Evolutionary conservation across 1,140 invertebrate genomes (phyloP).

Genomic region (Caenorhabditis remanei): DNA sequence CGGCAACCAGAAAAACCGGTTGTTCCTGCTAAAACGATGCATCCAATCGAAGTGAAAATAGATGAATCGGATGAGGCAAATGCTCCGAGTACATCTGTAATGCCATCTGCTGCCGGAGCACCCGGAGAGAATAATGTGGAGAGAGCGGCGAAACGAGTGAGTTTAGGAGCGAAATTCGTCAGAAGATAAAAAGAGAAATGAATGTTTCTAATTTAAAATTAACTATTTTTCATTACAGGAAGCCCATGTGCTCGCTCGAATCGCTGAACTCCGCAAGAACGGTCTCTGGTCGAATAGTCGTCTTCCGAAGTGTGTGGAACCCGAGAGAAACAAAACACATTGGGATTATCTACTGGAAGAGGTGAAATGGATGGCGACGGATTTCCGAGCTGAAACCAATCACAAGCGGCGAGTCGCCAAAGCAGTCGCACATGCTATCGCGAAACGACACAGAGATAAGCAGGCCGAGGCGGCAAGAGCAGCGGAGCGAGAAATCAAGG

Average conservation of each 20-base stretch:
- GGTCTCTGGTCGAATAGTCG: constrained; percentile 71
- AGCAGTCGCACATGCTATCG: constrained; percentile 82
- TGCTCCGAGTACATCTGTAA: not conserved
- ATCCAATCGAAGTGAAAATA: constrained; percentile 39
- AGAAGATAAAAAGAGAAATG: no score
- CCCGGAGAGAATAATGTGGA: constrained; percentile 1
- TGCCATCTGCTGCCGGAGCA: not conserved
- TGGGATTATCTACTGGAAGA: constrained; percentile 99
- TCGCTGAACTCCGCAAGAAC: constrained; percentile 68
- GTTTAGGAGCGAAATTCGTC: not conserved
- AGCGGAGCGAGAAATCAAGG: constrained; percentile 59
- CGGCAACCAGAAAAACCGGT: not conserved
- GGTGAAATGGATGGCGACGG: constrained; percentile 96
- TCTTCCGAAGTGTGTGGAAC: constrained; percentile 74
- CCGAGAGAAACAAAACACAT: constrained; percentile 81
- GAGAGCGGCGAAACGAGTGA: constrained; percentile 28
- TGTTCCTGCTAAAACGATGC: not conserved
- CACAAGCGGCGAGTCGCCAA: constrained; percentile 96
- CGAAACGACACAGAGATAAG: constrained; percentile 22
- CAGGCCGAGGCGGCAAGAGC: constrained; percentile 43
- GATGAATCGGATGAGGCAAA: not conserved
- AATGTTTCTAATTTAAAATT: no score
- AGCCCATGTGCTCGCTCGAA: constrained; percentile 59
- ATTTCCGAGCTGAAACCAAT: constrained; percentile 96
- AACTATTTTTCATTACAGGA: constrained; percentile 35